Evolutionary conservation across 2,888 invertebrate genomes (phyloP).

Genomic region (Opisthograptis luteolata): DNA sequence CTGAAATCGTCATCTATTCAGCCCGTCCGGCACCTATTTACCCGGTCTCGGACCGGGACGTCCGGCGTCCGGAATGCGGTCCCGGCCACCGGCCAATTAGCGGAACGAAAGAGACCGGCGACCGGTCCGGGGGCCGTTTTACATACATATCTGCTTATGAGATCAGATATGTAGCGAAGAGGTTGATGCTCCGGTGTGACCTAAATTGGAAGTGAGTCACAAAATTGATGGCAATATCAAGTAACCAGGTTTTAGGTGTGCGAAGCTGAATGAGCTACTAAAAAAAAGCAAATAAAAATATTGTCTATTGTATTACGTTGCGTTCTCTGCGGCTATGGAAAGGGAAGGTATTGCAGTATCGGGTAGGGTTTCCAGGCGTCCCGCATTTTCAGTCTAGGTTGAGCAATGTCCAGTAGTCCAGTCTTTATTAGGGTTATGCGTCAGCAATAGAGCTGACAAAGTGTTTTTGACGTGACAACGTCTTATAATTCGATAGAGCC

Average conservation of each 20-base stretch:
- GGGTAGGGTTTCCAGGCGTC: too few relatives aligned
- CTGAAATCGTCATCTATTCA: conserved; percentile 21
- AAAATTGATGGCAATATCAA: background rate
- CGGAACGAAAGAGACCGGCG: conserved; percentile 54
- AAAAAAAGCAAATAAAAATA: too few relatives aligned
- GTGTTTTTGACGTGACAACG: too few relatives aligned
- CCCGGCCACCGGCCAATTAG: conserved; percentile 55
- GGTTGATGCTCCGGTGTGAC: conserved; percentile 26
- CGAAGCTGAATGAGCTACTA: background rate
- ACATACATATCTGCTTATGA: conserved; percentile 38
- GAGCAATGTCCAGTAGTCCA: too few relatives aligned
- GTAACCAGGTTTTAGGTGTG: background rate
- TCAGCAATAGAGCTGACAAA: too few relatives aligned
- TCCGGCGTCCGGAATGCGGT: conserved; percentile 51
- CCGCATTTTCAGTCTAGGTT: too few relatives aligned
- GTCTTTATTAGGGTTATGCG: too few relatives aligned
- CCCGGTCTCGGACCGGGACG: conserved; percentile 11
- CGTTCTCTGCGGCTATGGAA: too few relatives aligned
- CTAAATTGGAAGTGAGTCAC: conserved; percentile 17
- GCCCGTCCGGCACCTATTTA: conserved; percentile 23
- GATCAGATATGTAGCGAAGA: conserved; percentile 23
- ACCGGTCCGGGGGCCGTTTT: conserved; percentile 33
- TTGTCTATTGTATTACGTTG: too few relatives aligned
- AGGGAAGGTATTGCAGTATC: too few relatives aligned
- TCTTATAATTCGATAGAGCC: too few relatives aligned